Evolutionary conservation across 2,797 vertebrate genomes (phyloP), one percentile per base, ranked within the genome.

Genomic region (Octomys mimax): DNA sequence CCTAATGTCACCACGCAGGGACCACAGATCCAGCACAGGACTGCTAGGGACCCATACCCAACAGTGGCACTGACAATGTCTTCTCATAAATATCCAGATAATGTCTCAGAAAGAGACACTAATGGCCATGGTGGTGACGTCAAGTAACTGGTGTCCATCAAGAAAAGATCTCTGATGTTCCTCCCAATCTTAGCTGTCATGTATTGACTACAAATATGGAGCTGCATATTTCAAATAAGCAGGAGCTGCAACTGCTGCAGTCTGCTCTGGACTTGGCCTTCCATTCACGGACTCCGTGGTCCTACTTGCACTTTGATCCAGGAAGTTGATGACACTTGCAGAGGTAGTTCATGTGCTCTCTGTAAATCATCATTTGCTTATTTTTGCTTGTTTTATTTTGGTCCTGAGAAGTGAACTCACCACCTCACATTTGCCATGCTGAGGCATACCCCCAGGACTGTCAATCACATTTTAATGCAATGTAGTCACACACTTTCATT

Each of bases 81-180:
- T 52, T 52, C 10, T 52, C 52, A 1, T 7, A 28, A 59, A 39
- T 26, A 18, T 12, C 12, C 11, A 78, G 21, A 21, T 22, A 7
- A 16, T 19, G 71, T n/a, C 28, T 24, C 39, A 42, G 9, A 57
- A 14, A 61, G 36, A 46, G 46, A 61, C n/a, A 28, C 66, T 70
- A 0, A 0, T 9, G 4, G 0, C 26, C 70, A 70, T 11, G 6
- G 46, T 10, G 1, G 33, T 21, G 4, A 7, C 52, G 28, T 70
- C 42, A 42, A 89, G 59, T 6, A 57, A 9, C 42, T 36, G 16
- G 5, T 39, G 3, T 13, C 4, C 54, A 19, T 52, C 4, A 9
- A 71, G 28, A 13, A 19, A 49, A 14, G 31, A 28, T 24, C 49
- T 36, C 19, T 12, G 52, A 52, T 10, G 12, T 52, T 8, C 52